These are phyloP conservation scores for Gymnobelideus leadbeateri DNA, from an alignment of 2,113 vertebrate genomes.

Conservation along the genomic window DNA sequence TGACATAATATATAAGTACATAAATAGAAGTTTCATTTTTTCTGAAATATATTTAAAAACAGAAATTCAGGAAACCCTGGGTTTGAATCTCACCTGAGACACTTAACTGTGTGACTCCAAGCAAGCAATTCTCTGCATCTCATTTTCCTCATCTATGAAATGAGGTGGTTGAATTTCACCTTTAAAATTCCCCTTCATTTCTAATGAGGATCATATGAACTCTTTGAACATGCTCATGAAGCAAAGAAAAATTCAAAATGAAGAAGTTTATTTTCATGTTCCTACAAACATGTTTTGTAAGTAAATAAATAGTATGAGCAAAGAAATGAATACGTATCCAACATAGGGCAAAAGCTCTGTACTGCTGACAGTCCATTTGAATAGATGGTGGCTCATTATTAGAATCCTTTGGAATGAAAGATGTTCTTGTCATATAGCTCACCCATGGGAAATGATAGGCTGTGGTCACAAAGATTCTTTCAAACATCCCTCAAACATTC, in stretches of 20 bases:
- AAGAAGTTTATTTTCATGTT: neutral
- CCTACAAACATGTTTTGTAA: neutral
- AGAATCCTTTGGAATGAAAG: slow-evolving; percentile 36
- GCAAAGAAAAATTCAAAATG: too few species aligned
- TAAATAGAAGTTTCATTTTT: slow-evolving; percentile 39
- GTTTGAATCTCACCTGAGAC: too few species aligned
- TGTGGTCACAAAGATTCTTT: neutral
- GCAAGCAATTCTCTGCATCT: too few species aligned
- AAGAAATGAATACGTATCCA: slow-evolving; percentile 31
- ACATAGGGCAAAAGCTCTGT: slow-evolving; percentile 3
- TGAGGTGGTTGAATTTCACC: too few species aligned
- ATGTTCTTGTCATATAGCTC: slow-evolving; percentile 6
- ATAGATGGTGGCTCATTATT: slow-evolving; percentile 2
- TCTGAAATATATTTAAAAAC: neutral
- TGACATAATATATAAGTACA: slow-evolving; percentile 19
- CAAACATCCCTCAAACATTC: slow-evolving; percentile 1
- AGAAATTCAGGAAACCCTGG: too few species aligned
- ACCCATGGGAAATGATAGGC: neutral
- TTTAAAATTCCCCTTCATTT: too few species aligned
- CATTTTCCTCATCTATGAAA: too few species aligned
- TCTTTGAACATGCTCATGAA: too few species aligned
- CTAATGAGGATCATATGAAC: too few species aligned
- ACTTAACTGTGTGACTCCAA: too few species aligned
- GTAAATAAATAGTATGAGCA: slow-evolving; percentile 26
- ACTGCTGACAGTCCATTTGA: slow-evolving; percentile 15